These are phyloP conservation scores for Pseudorhiza aurosa DNA, from an alignment of 30 jellyfish, hydroid and myxozoan genomes.

Conservation along the genomic window DNA sequence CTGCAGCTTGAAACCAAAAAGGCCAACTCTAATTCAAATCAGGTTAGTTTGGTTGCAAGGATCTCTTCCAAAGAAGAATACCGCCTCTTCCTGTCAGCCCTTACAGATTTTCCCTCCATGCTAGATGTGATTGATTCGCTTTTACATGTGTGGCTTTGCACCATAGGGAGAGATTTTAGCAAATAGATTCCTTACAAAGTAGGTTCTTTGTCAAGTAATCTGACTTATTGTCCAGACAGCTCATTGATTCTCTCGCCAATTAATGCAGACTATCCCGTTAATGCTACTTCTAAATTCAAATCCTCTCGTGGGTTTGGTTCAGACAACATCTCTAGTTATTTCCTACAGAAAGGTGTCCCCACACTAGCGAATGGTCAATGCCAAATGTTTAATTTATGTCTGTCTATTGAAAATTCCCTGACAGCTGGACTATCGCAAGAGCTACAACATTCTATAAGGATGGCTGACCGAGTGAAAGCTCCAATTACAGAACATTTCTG, in stretches of 20 bases:
- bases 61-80: too few species aligned
- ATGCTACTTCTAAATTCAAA: slow-evolving; percentile 1
- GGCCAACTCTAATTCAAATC: slow-evolving; percentile 66
- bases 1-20: slow-evolving; percentile 57
- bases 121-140: not conserved
- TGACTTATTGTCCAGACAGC: not conserved
- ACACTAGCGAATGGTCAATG: not conserved
- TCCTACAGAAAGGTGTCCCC: slow-evolving; percentile 6
- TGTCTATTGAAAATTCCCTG: not conserved
- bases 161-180: not conserved
- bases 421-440: not conserved
- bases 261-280: not conserved
- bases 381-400: not conserved
- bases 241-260: not conserved
- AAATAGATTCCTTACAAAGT: not conserved
- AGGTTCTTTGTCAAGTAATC: not conserved
- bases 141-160: not conserved
- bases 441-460: not conserved
- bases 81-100: too few species aligned
- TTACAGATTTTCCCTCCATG: not conserved
- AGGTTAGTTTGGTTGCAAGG: too few species aligned
- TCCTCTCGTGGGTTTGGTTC: not conserved
- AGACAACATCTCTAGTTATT: not conserved
- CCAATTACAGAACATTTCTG: slow-evolving; percentile 9
- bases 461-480: not conserved